Conservation (phyloP, 2,113 vertebrate genomes). For the Ifrita kowaldi region DNA sequence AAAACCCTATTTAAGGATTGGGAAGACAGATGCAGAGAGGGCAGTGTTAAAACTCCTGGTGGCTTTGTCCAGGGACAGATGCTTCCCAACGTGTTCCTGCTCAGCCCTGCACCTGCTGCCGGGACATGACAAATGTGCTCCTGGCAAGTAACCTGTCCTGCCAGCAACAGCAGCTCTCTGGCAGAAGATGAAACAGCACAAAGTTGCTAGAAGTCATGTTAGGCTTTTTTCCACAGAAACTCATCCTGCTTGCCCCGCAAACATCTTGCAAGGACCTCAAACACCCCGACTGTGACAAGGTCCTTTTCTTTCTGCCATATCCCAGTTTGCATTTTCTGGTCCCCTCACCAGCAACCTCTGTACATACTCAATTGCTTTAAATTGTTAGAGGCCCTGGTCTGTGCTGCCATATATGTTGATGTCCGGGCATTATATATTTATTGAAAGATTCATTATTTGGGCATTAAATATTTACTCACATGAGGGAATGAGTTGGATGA, state of each 20-base stretch:
- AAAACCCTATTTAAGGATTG: neutral
- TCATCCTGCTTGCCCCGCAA: neutral
- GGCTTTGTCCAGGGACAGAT: neutral
- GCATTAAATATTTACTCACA: constrained; percentile 71
- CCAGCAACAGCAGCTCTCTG: constrained; percentile 9
- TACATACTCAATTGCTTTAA: constrained; percentile 3
- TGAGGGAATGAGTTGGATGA: neutral
- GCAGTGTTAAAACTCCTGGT: neutral
- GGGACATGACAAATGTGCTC: neutral
- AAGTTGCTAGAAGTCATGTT: neutral
- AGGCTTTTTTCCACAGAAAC: neutral
- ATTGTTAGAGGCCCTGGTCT: neutral
- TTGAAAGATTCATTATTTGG: constrained; percentile 69
- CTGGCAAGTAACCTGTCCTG: neutral
- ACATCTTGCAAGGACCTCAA: neutral
- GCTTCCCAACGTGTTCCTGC: neutral
- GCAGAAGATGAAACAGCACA: neutral
- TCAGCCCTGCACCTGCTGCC: neutral
- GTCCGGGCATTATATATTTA: constrained; percentile 70
- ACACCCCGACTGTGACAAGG: neutral
- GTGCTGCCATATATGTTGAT: constrained; percentile 49
- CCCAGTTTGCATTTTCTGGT: neutral
- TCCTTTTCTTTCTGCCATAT: neutral
- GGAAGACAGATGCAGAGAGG: neutral
- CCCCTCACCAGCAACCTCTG: neutral